Percentiles rank a stretch among this genome's conserved stretches.
phyloP scores from a whole-genome alignment of 2,888 invertebrate species.

The Dexiosoma caninum region DNA sequence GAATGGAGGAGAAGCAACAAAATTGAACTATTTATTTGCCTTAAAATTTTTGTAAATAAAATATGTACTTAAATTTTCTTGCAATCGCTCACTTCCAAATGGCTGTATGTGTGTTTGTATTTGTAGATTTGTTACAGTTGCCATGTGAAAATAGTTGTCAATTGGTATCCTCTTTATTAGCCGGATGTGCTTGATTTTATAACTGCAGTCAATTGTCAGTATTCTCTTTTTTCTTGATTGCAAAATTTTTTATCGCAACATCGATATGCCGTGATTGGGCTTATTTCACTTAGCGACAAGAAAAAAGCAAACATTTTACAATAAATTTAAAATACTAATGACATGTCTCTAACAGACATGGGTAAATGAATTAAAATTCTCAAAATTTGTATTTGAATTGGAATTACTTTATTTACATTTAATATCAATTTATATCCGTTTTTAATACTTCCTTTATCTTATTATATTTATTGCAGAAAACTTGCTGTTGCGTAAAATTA shows the following conservation, averaged over 20 bases:
- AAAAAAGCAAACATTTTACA: not conserved
- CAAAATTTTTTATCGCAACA: slow-evolving; percentile 23
- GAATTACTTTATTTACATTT: not conserved
- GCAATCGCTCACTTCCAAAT: slow-evolving; percentile 26
- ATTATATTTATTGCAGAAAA: not conserved
- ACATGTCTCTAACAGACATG: not conserved
- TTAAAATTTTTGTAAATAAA: slow-evolving; percentile 51
- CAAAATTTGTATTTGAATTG: not conserved
- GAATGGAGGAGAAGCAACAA: not conserved
- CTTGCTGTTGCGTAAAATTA: not conserved
- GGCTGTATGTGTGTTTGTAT: not conserved
- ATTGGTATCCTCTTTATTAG: slow-evolving; percentile 22
- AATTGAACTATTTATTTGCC: slow-evolving; percentile 25
- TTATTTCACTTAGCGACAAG: not conserved
- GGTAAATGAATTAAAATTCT: slow-evolving; percentile 1
- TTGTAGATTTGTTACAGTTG: not conserved
- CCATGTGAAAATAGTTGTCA: slow-evolving; percentile 20
- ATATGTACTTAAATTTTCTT: slow-evolving; percentile 38
- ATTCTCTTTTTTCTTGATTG: not conserved
- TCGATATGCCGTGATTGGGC: slow-evolving; percentile 31
- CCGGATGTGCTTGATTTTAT: slow-evolving; percentile 26
- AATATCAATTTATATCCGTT: not conserved
- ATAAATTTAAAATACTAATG: not conserved
- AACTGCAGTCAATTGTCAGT: slow-evolving; percentile 25
- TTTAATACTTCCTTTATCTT: not conserved